Base-by-base conservation (phyloP, 35 echinoderm and acorn worm species). In the Ophiothrix spiculata region DNA sequence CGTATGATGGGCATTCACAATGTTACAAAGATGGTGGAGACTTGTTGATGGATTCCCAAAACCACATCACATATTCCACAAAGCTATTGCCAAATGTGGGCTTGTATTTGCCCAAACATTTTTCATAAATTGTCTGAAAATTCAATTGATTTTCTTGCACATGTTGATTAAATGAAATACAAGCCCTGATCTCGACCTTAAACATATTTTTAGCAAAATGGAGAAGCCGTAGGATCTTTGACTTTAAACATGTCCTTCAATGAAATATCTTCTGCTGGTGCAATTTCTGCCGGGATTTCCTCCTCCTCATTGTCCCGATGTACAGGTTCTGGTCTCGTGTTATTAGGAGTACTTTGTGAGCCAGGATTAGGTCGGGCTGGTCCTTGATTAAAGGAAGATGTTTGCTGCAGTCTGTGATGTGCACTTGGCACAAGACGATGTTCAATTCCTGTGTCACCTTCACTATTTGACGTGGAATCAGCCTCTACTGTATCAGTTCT, bases 211-310 rank as follows among this genome's bases (percentile, higher is more conserved):
- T 54, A 95, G 35, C 90, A 86, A 79, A 95, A 95, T 8, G 93
- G 89, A 0, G 93, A 95, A n/a, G 93, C 93, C 4, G 89, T 95
- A 3, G 93, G 93, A 33, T 95, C 93, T 69, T 85, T 87, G 6
- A 85, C 86, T 75, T 95, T 95, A 37, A 95, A 95, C 93, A 95
- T 95, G 76, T 95, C 93, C 69, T 95, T 95, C 0, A 95, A 80
- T 32, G 90, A 84, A 32, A 95, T 91, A 19, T 86, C 93, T 19
- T 77, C 63, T 63, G 64, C 80, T 38, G 81, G 63, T 21, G 39
- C 33, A 29, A 77, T 74, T 39, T 63, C 80, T 33, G 19, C 49
- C n/a, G 79, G 60, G 38, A 80, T 35, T 23, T 81, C 80, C 28
- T 82, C 84, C 19, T 32, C 77, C 34, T 33, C 54, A 16, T 86